Evolutionary conservation across 2,888 invertebrate genomes (phyloP), one percentile per base, ranked within the genome.

Genomic region (Margaritifera margaritifera): DNA sequence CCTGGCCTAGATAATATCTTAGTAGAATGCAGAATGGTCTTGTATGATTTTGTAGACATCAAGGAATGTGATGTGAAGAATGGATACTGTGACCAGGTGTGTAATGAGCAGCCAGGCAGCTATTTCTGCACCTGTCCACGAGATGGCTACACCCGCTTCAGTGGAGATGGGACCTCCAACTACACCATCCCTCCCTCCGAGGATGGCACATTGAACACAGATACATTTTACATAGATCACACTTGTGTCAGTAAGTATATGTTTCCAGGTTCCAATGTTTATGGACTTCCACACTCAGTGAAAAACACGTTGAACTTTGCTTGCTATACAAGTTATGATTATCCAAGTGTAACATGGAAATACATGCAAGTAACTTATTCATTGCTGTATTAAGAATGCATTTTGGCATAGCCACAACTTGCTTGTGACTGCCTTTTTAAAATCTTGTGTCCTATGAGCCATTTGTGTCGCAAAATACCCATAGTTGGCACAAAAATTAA

Each of bases 161-260:
- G 61, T 25, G 52, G 31, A 98, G 96, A 98, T 86, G 98, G 97
- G 11, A 98, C 97, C 0, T 95, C 97, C 73, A 96, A 96, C 20
- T 96, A 94, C 85, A 86, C 91, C 64, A 93, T 98, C 65, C 95
- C 95, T 82, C 91, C 91, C 94, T 93, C 94, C 0, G 98, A 98
- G 91, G 94, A 93, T 66, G 98, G 98, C 11, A 92, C 94, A 75
- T 92, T 95, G 71, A 96, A 97, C 84, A 96, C 96, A 0, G 98
- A 98, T 87, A 92, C 94, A 2, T 95, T 94, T 88, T 95, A 96
- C 88, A 92, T 94, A 80, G 97, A 97, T 88, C 98, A 98, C 91
- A 95, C 97, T 51, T 98, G 98, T 89, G 97, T 98, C 19, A 95
- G 89, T 89, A 81, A 84, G 88, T 87, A 42, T 42, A 15, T n/a